These are phyloP conservation scores for human (Homo sapiens) DNA, from an alignment of 2,113 vertebrate genomes.

Conservation along the genomic window DNA sequence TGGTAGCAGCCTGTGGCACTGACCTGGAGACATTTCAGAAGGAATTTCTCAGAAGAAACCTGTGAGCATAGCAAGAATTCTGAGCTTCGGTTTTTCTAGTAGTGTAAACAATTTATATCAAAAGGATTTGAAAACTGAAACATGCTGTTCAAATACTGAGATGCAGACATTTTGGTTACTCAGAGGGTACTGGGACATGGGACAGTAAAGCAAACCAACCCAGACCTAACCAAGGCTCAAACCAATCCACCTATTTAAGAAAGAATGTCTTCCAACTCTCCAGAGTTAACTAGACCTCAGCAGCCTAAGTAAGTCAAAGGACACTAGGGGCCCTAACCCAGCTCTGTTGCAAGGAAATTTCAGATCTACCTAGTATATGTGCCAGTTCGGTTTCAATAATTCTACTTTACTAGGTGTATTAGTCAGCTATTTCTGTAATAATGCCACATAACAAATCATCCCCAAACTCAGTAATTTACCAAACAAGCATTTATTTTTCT, in stretches of 20 bases:
- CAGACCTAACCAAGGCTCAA: neutral
- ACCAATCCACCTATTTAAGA: neutral
- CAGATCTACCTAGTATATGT: neutral
- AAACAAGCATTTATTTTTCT: neutral
- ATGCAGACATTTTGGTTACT: neutral
- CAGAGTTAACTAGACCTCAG: neutral
- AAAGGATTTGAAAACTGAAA: slow-evolving; percentile 39
- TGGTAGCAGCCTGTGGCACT: neutral
- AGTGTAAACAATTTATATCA: slow-evolving; percentile 15
- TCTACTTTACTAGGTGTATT: neutral
- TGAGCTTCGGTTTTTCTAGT: neutral
- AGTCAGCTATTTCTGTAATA: neutral
- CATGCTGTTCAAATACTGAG: slow-evolving; percentile 43
- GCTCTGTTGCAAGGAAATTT: neutral
- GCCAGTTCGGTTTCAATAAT: neutral
- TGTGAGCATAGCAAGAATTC: neutral
- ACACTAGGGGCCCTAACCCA: neutral
- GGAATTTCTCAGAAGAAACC: neutral
- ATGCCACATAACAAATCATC: neutral
- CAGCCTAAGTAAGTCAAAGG: neutral
- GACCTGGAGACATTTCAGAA: neutral
- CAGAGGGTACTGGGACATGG: neutral
- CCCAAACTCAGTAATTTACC: neutral
- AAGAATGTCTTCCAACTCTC: neutral
- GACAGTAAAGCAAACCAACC: slow-evolving; percentile 16